Evolutionary conservation across 2,113 vertebrate species (phyloP), one percentile per base, ranked within the genome.

Genomic region (Nycticorax nycticorax): DNA sequence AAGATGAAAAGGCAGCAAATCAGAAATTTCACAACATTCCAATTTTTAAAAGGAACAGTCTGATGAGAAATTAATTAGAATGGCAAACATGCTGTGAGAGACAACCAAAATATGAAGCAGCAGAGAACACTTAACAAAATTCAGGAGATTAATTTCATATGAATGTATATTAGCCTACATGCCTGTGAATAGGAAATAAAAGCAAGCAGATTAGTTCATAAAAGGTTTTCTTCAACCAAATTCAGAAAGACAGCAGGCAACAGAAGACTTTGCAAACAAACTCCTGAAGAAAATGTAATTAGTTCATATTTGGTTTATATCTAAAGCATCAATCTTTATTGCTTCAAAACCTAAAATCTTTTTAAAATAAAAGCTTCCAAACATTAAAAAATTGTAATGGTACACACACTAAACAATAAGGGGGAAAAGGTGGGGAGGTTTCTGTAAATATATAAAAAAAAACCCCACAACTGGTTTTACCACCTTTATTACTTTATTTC

Each of bases 1-100:
- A 94, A 88, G 53, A 90, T 88, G 41, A 93, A 92, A 94, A 88
- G 39, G 23, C 41, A 92, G 35, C 45, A 90, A 93, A 86, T 55
- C 23, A 92, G n/a, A 95, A 83, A 74, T 41, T 77, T 80, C 45
- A 0, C 66, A 66, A 69, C 59, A 86, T 62, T 60, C 30, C 19
- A 41, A 11, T 92, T 92, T 88, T 57, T 63, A 92, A 84, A 64
- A 78, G 41, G 67, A 82, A 53, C 24, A 66, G 11, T 60, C 21
- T 73, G 53, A 69, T 41, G 9, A 86, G 23, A 79, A 62, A 83
- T 89, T 80, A 83, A 94, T 92, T 88, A 62, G 32, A 76, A 91
- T 5, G 26, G 57, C 64, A 88, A 80, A 62, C 50, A 77, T 10
- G 22, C 5, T 4, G 35, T n/a, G 30, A 90, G n/a, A 88, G 32